Conservation (phyloP, 2,113 vertebrate genomes). For the Reinhardtius hippoglossoides region DNA sequence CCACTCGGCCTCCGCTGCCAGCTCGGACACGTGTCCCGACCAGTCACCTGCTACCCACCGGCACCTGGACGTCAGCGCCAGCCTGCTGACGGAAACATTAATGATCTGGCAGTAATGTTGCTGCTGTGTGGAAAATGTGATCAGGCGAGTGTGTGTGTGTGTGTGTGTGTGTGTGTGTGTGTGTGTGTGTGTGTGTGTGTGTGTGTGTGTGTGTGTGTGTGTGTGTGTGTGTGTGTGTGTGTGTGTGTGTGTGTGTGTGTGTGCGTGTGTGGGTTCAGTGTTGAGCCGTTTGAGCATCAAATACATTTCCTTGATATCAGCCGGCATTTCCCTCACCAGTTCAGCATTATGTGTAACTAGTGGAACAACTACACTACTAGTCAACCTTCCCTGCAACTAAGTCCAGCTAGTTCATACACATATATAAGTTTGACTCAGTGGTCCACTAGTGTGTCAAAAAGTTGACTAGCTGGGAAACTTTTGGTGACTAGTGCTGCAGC, state of each 20-base stretch:
- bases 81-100: slow-evolving; percentile 3
- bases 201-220: neutral
- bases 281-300: too few species aligned
- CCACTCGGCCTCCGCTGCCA: slow-evolving; percentile 50
- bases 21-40: slow-evolving; percentile 31
- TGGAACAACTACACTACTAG: too few species aligned
- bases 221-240: neutral
- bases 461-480: too few species aligned
- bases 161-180: neutral
- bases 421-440: too few species aligned
- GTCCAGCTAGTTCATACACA: too few species aligned
- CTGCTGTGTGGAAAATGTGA: slow-evolving; percentile 3
- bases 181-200: neutral
- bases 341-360: too few species aligned
- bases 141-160: neutral
- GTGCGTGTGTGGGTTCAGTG: neutral
- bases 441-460: too few species aligned
- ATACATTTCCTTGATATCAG: too few species aligned
- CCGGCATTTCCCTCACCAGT: too few species aligned
- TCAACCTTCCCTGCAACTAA: too few species aligned
- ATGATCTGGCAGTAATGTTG: slow-evolving; percentile 17
- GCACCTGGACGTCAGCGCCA: slow-evolving; percentile 8
- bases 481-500: too few species aligned
- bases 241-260: slow-evolving; percentile 2
- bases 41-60: slow-evolving; percentile 52